Percentiles rank a stretch among this genome's conserved stretches.
These are phyloP conservation scores for Tholera decimalis DNA, from an alignment of 2,888 invertebrate species.

Conservation along the genomic window DNA sequence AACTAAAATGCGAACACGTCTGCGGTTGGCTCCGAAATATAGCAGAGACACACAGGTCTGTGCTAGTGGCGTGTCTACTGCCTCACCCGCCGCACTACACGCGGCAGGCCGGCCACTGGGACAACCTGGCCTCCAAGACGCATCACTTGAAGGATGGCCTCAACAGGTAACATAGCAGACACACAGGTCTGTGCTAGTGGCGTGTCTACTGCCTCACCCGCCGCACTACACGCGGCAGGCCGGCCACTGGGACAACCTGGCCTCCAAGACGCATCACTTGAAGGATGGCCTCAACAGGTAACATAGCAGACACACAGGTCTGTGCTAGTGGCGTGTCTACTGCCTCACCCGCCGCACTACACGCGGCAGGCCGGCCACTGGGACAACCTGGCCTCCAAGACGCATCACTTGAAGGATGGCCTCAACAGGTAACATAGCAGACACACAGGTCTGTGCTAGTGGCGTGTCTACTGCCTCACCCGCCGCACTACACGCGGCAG, in stretches of 20 bases:
- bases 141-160: conserved; percentile 98
- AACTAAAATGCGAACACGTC: conserved; percentile 97
- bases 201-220: conserved; percentile 98
- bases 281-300: conserved; percentile 97
- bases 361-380: conserved; percentile 99
- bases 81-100: conserved; percentile 99
- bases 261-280: conserved; percentile 96
- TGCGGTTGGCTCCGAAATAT: conserved; percentile 97
- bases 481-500: conserved; percentile 98
- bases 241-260: conserved; percentile 98
- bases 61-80: conserved; percentile 97
- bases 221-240: conserved; percentile 98
- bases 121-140: conserved; percentile 96
- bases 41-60: conserved; percentile 95
- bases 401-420: conserved; percentile 98
- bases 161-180: conserved; percentile 86
- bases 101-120: conserved; percentile 99
- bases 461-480: conserved; percentile 97
- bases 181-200: conserved; percentile 74
- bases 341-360: conserved; percentile 99
- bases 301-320: conserved; percentile 74
- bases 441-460: conserved; percentile 74
- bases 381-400: conserved; percentile 96
- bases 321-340: conserved; percentile 88
- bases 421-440: conserved; percentile 91